Evolutionary conservation across 1,140 invertebrate genomes (phyloP), one percentile per base, ranked within the genome.

Genomic region (Papilio xuthus): DNA sequence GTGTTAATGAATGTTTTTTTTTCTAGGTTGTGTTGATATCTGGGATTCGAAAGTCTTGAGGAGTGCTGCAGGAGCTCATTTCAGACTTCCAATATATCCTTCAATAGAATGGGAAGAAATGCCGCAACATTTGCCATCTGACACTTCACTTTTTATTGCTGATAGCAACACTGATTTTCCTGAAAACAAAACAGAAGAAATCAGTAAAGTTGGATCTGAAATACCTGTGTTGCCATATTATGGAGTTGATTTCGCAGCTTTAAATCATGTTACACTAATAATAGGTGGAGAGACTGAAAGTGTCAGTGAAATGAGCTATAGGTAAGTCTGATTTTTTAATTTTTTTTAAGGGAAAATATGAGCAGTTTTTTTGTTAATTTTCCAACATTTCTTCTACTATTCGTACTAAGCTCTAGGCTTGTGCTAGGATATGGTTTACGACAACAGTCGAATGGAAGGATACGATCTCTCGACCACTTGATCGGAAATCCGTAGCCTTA

Each of bases 221-320:
- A 83, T 97, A 73, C 95, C 96, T 12, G 82, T 96, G 60, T 75
- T 95, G 32, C 95, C 96, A 47, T 97, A 97, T 92, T 96, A 95
- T 90, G 85, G 93, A 50, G 85, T 96, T 9, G 89, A 96, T 85
- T 97, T 95, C 90, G 87, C 92, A 37, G 83, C 88, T 50, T 89
- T 89, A 7, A 86, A 94, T 67, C 93, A 95, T 79, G 91, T 95
- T 20, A 95, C 96, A 37, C 86, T 99, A 1, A 94, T 99, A 47
- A 94, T 99, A 83, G 97, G 98, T 28, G 97, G 98, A n/a, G 98
- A 99, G 94, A 98, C 97, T 20, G 95, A 97, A 90, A 97, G 98
- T 0, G 93, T 99, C 6, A 97, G 97, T 94, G 82, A 94, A 53
- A 94, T 96, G 77, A 95, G 93, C 78, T 94, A 94, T 78, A 88